phyloP scores from a whole-genome alignment of 2,797 vertebrate genomes.

The Enteromius thamalakanensis region DNA sequence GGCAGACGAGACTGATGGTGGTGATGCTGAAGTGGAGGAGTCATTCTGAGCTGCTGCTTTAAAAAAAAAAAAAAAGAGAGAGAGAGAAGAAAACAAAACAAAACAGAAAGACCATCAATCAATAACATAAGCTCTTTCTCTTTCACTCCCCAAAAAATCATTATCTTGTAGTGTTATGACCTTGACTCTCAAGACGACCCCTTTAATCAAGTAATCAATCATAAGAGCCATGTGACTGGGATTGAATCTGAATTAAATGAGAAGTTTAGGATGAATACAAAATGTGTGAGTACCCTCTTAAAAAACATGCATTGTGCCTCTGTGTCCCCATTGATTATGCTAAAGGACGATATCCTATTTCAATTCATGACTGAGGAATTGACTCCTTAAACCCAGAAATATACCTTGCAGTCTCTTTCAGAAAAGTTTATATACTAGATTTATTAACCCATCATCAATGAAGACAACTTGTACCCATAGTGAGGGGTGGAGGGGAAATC shows the following conservation, averaged over 20 bases:
- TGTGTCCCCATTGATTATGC: neutral
- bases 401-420: neutral
- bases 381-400: neutral
- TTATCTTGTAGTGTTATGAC: constrained; percentile 22
- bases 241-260: constrained; percentile 13
- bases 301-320: neutral
- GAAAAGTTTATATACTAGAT: constrained; percentile 1
- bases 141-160: neutral
- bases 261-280: constrained; percentile 22
- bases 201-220: constrained; percentile 34
- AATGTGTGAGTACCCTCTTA: neutral
- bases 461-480: constrained; percentile 14
- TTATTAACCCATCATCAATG: constrained; percentile 22
- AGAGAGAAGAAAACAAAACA: constrained; percentile 33
- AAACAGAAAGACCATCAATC: constrained; percentile 41
- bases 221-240: constrained; percentile 9
- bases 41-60: constrained; percentile 67
- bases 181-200: neutral
- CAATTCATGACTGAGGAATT: neutral
- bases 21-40: constrained; percentile 65
- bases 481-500: neutral
- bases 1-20: constrained; percentile 73
- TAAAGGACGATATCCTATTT: neutral
- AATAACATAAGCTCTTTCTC: constrained; percentile 8
- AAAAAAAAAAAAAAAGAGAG: constrained; percentile 45